Base-by-base conservation (phyloP, 2,888 invertebrate species). In the Nudaria mundana region DNA sequence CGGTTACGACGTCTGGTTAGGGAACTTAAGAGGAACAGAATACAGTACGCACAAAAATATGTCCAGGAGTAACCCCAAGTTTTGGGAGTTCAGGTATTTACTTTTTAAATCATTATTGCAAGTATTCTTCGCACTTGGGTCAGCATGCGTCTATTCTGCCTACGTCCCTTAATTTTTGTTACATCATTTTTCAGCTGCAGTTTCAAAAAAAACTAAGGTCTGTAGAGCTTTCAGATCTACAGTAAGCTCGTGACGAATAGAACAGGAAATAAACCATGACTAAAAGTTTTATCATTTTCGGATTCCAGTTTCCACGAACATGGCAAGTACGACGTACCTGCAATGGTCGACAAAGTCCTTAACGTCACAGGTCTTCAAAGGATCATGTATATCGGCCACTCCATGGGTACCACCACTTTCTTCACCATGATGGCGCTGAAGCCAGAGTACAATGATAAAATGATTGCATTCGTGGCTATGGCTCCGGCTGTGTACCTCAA, bases 1-100 rank as follows among this genome's bases (percentile, higher is more conserved):
- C 3, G 91, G 91, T 0, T 91, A 90, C 49, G 92, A 92, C 48
- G 91, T 92, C 0, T 92, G 91, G 91, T 52, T 91, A 7, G 88
- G 86, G 0, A 91, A 91, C 53, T 47, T 84, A 1, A 76, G 91
- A 30, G 91, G 91, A 3, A 91, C 79, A 40, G 29, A 66, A 3
- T 90, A 91, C 59, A 78, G 84, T 0, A 56, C 77, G 1, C 91
- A 91, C 55, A 54, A 62, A 13, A 80, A 66, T 13, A 51, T 86
- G 2, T 81, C 75, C 0, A 84, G 81, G 41, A 58, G 52, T 3
- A 73, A 90, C 50, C 67, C 77, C 1, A 62, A 70, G 2, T 91
- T 91, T 66, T 91, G 91, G 91, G 72, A 90, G 4, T 91, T 72
- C 67, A 91, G 91, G 91, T 91, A 72, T 42, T 35, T 29, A 30